A percentile compares a stretch with the other conserved stretches of the same genome.
Evolutionary conservation across 2,797 vertebrate genomes (phyloP).

Genomic region (Schizopygopsis malacanthus): DNA sequence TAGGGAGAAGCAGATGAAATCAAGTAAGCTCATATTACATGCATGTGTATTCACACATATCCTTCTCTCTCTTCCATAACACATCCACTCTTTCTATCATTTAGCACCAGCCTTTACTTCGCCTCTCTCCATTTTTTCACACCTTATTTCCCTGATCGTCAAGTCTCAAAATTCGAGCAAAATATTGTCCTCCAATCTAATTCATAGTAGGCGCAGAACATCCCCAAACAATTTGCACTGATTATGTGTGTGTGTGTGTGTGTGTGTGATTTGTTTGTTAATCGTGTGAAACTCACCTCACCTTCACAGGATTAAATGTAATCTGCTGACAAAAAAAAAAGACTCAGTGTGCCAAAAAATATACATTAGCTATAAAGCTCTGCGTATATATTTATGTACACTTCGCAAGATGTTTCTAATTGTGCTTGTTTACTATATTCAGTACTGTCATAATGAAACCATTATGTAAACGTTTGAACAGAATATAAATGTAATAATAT

Average conservation of each 20-base stretch:
- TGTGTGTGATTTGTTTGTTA: constrained; percentile 20
- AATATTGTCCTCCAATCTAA: constrained; percentile 47
- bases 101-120: constrained; percentile 51
- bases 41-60: constrained; percentile 50
- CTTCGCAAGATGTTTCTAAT: neutral
- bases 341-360: neutral
- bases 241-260: constrained; percentile 4
- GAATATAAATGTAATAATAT: neutral
- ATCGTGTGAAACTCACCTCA: constrained; percentile 51
- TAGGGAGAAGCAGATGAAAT: constrained; percentile 25
- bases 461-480: neutral
- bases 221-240: constrained; percentile 65
- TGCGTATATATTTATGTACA: neutral
- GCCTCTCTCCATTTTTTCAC: constrained; percentile 51
- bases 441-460: neutral
- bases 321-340: constrained; percentile 6
- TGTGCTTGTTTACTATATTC: neutral
- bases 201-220: constrained; percentile 31
- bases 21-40: constrained; percentile 48
- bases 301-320: constrained; percentile 48
- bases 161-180: constrained; percentile 41
- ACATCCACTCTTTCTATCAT: constrained; percentile 48
- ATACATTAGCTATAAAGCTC: neutral
- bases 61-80: constrained; percentile 38
- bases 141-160: constrained; percentile 52